Evolutionary conservation across 2,888 invertebrate genomes (phyloP), one percentile per base, ranked within the genome.

Genomic region (Thumatha senex): DNA sequence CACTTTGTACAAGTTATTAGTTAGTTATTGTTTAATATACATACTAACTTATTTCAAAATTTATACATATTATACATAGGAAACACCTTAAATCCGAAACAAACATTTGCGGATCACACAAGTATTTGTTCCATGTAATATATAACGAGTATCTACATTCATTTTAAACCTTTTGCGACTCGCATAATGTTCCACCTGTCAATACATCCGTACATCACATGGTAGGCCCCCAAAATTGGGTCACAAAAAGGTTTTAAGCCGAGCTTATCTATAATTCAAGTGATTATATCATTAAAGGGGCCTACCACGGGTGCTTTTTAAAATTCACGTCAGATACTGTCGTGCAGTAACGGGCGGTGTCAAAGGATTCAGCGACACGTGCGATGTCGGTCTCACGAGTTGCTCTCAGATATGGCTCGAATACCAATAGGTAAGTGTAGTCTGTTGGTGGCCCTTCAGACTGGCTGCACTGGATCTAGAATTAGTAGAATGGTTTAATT

Each of bases 301-400:
- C 52, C 62, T 67, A 61, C 67, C 51, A 65, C 47, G 51, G 52
- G 51, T 39, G 36, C 67, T 70, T 63, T 67, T 78, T 77, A 68
- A 68, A 62, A 78, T 78, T 76, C 76, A 72, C 57, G 67, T 58
- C 71, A 62, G 55, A 54, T 62, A 40, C 49, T 51, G 36, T 61
- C 61, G 65, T 72, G 72, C 75, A 67, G 72, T 68, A 41, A 69
- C 70, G 67, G 51, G 60, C 66, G 56, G 51, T 60, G 71, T 74
- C 69, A 72, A 73, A 70, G 72, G 62, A 56, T 69, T 51, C 56
- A 45, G 46, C 42, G 54, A 49, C 55, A 51, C 64, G 62, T 56
- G 56, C 61, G 55, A 47, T 52, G 58, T 47, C 46, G 40, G 44
- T 55, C 58, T 57, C 63, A 57, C 61, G 63, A 61, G 39, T 46